Evolutionary conservation across 1,140 invertebrate species (phyloP).

Genomic region (Drosophila lacertosa): DNA sequence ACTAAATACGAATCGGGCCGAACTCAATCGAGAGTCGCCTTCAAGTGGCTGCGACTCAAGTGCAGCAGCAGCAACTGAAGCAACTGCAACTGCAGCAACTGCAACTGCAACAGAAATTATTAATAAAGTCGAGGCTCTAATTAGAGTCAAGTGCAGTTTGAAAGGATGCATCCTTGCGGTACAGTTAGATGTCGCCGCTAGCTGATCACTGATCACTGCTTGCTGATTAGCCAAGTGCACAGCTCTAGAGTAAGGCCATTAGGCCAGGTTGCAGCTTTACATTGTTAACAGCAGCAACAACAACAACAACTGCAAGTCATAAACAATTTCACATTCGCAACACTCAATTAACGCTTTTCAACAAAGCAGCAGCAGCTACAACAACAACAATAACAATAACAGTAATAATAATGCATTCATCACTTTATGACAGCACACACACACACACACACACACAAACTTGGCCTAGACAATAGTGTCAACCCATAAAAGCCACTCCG

Average conservation of each 20-base stretch:
- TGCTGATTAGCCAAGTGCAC: slow-evolving; percentile 64
- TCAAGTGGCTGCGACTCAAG: slow-evolving; percentile 63
- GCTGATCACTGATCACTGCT: slow-evolving; percentile 61
- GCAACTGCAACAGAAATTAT: slow-evolving; percentile 50
- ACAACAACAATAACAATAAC: slow-evolving; percentile 64
- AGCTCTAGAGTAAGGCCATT: slow-evolving; percentile 46
- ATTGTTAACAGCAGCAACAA: slow-evolving; percentile 50
- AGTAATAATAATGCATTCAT: slow-evolving; percentile 82
- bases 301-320: slow-evolving; percentile 75
- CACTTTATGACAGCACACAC: slow-evolving; percentile 75
- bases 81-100: slow-evolving; percentile 37
- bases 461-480: slow-evolving; percentile 80
- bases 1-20: slow-evolving; percentile 57
- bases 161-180: slow-evolving; percentile 60
- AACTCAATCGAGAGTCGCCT: slow-evolving; percentile 45
- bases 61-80: slow-evolving; percentile 21
- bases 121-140: slow-evolving; percentile 56
- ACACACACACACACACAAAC: slow-evolving; percentile 78
- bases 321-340: slow-evolving; percentile 83
- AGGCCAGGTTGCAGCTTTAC: slow-evolving; percentile 58
- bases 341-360: slow-evolving; percentile 83
- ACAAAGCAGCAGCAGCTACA: slow-evolving; percentile 51
- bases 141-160: slow-evolving; percentile 58
- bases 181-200: slow-evolving; percentile 61
- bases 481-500: slow-evolving; percentile 76